Percentiles rank a stretch among this genome's conserved stretches.
phyloP scores from a whole-genome alignment of 2,888 invertebrate genomes.

The Eupithecia exiguata region DNA sequence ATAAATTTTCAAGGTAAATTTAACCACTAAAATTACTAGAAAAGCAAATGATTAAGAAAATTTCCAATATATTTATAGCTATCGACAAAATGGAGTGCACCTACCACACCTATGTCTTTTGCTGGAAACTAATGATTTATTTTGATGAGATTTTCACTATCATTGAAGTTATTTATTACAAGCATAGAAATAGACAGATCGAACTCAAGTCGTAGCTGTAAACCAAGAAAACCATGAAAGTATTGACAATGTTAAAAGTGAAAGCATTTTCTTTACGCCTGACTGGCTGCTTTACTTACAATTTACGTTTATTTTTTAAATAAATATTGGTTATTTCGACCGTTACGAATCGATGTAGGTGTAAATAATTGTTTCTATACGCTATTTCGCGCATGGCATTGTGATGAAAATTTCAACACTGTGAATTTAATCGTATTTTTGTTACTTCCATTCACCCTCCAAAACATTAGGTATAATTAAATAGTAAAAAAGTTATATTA shows the following conservation, averaged over 20 bases:
- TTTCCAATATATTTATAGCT: not conserved
- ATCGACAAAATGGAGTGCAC: not conserved
- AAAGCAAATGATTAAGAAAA: not conserved
- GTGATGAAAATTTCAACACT: not conserved
- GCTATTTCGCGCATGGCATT: constrained; percentile 35
- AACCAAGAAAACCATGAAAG: constrained; percentile 48
- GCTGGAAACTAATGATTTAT: not conserved
- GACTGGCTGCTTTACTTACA: constrained; percentile 45
- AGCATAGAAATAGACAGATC: not conserved
- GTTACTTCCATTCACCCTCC: not conserved
- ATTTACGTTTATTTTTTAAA: constrained; percentile 56
- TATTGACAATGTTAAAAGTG: constrained; percentile 62
- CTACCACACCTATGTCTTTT: not conserved
- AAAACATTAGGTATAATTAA: not conserved
- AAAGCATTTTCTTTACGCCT: constrained; percentile 63
- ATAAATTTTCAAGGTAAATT: constrained; percentile 34
- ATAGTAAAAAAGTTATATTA: too few species aligned
- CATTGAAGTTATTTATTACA: not conserved
- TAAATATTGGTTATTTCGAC: constrained; percentile 62
- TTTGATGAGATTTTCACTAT: constrained; percentile 2
- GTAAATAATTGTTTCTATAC: constrained; percentile 45
- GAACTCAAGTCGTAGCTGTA: not conserved
- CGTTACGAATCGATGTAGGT: constrained; percentile 56
- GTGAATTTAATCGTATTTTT: not conserved
- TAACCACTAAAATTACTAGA: constrained; percentile 4